These are phyloP conservation scores for Ornithoptera priamus DNA, from an alignment of 2,888 invertebrate genomes.

Conservation along the genomic window DNA sequence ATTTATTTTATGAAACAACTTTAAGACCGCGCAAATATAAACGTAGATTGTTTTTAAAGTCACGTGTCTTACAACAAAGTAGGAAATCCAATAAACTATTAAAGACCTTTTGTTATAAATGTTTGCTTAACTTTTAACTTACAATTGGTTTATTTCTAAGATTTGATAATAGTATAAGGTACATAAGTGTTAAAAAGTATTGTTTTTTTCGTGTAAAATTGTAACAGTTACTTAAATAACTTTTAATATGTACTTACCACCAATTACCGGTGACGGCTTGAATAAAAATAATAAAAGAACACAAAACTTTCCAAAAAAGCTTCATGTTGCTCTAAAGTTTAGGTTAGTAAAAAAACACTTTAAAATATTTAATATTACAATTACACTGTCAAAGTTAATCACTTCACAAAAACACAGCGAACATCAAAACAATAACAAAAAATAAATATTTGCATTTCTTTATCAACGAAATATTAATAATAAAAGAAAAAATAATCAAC, in stretches of 20 bases:
- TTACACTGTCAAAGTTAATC: slow-evolving; percentile 44
- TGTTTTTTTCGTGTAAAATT: neutral
- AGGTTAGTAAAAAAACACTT: slow-evolving; percentile 37
- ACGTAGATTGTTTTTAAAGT: slow-evolving; percentile 36
- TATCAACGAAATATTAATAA: slow-evolving; percentile 46
- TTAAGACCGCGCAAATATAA: slow-evolving; percentile 12
- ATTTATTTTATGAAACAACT: neutral
- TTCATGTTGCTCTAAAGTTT: slow-evolving; percentile 60
- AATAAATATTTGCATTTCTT: slow-evolving; percentile 43
- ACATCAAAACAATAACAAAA: slow-evolving; percentile 50
- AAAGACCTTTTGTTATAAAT: no score
- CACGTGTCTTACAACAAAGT: slow-evolving; percentile 42
- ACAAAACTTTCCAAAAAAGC: slow-evolving; percentile 69
- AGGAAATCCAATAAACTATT: slow-evolving; percentile 25
- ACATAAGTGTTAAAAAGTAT: neutral
- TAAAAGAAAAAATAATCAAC: slow-evolving; percentile 55
- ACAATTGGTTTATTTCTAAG: no score
- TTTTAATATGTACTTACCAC: slow-evolving; percentile 62
- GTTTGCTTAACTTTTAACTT: no score
- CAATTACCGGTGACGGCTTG: slow-evolving; percentile 67
- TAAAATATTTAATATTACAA: slow-evolving; percentile 9
- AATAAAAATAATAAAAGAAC: slow-evolving; percentile 57
- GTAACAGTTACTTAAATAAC: neutral
- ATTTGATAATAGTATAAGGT: neutral
- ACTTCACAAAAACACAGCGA: slow-evolving; percentile 47